Evolutionary conservation across 2,113 vertebrate species (phyloP), one percentile per base, ranked within the genome.

Genomic region (Nesoenas mayeri): DNA sequence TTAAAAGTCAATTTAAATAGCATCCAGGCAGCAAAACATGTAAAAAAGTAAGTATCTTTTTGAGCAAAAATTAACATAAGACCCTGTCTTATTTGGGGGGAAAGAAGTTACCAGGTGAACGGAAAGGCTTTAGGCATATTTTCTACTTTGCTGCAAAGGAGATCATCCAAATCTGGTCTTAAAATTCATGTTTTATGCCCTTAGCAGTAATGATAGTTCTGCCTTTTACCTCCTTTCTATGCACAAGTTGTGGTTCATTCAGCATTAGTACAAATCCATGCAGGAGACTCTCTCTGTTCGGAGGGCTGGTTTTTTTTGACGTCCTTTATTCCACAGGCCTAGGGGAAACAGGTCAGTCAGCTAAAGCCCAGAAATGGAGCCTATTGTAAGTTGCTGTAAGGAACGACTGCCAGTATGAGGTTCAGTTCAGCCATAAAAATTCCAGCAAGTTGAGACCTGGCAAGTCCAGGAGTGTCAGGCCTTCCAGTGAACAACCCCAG

Each of bases 341-440:
- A 60, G 36, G 32, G 80, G 69, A 75, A 90, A 29, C 38, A 11
- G 57, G 48, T 44, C 5, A 1, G 40, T 51, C 62, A 66, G 64
- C 47, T 75, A 51, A 60, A 88, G 29, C 53, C 64, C 83, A 77
- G 62, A 75, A 93, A 72, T 77, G 58, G 67, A 62, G 64, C 58
- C 47, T 65, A 3, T 15, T 79, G 56, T 79, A 64, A 53, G 51
- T 50, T 61, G 44, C n/a, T 89, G 57, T 48, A n/a, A 77, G 67
- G 81, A 89, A 34, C 0, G 3, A 54, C 71, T 73, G 26, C 66
- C 78, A 65, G 67, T n/a, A 7, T 2, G 29, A 75, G 56, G 57
- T 75, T 79, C 73, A 36, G 16, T 54, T 65, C 73, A 72, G 75
- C 75, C 66, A 54, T 65, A 91, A 85, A 74, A 38, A 69, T 38